Evolutionary conservation across 2,888 invertebrate species (phyloP).

Genomic region (Linnaemya tessellans): DNA sequence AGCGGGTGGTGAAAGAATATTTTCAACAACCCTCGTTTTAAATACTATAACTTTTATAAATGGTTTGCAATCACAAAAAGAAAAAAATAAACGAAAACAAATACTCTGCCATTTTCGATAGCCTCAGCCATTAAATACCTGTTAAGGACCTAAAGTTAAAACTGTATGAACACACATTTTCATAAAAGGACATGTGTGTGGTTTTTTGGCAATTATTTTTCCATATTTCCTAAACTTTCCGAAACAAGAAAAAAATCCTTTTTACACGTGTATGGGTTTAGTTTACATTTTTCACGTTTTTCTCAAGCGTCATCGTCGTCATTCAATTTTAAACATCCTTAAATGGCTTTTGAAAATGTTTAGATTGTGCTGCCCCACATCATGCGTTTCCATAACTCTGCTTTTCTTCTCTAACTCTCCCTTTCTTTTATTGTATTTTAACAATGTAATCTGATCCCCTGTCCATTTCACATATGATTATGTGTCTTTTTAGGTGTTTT

Average conservation of each 20-base stretch:
- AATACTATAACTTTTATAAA: neutral
- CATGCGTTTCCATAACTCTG: slow-evolving; percentile 58
- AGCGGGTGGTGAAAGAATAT: neutral
- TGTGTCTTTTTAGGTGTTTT: slow-evolving; percentile 50
- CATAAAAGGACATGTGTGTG: slow-evolving; percentile 53
- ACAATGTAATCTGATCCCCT: slow-evolving; percentile 81
- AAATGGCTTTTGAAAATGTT: slow-evolving; percentile 29
- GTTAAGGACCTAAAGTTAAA: slow-evolving; percentile 3
- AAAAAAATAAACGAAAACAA: slow-evolving; percentile 15
- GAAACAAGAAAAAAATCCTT: slow-evolving; percentile 32
- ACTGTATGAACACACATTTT: neutral
- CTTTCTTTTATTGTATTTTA: slow-evolving; percentile 61
- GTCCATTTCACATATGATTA: slow-evolving; percentile 76
- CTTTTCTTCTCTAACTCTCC: neutral
- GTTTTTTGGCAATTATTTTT: slow-evolving; percentile 63
- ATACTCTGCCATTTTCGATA: slow-evolving; percentile 62
- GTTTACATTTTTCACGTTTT: slow-evolving; percentile 48
- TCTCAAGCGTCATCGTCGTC: slow-evolving; percentile 48
- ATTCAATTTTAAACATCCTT: slow-evolving; percentile 58
- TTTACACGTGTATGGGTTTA: slow-evolving; percentile 70
- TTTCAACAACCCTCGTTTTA: slow-evolving; percentile 10
- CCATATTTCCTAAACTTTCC: slow-evolving; percentile 48
- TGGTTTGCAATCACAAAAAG: neutral
- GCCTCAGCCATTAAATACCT: slow-evolving; percentile 57
- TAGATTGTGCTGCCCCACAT: slow-evolving; percentile 51